Conservation (phyloP, 2,888 invertebrate species). For the Chloroclysta siterata region DNA sequence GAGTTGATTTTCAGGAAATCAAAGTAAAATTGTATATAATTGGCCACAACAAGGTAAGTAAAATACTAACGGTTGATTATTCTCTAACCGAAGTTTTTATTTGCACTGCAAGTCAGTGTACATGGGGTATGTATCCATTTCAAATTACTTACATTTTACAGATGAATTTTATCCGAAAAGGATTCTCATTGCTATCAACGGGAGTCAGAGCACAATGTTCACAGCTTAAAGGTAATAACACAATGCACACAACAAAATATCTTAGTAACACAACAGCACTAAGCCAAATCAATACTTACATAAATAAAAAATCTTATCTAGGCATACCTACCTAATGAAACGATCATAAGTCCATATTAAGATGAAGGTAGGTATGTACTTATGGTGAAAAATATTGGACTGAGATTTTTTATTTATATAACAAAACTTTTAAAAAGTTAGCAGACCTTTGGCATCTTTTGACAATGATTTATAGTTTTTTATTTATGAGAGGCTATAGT, state of each 20-base stretch:
- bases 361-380: too few species aligned
- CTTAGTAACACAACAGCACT: too few species aligned
- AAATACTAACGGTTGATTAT: background rate
- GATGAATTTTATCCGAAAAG: slow-evolving; percentile 76
- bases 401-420: too few species aligned
- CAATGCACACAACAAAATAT: background rate
- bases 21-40: background rate
- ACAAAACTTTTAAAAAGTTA: too few species aligned
- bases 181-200: slow-evolving; percentile 66
- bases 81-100: background rate
- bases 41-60: slow-evolving; percentile 28
- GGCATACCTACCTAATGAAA: too few species aligned
- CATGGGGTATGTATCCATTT: background rate
- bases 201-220: slow-evolving; percentile 65
- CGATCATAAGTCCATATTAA: too few species aligned
- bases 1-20: background rate
- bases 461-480: too few species aligned
- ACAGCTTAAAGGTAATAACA: slow-evolving; percentile 56
- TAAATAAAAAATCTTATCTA: too few species aligned
- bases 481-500: too few species aligned
- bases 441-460: too few species aligned
- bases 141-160: slow-evolving; percentile 48
- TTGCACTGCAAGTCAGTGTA: background rate
- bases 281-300: too few species aligned
- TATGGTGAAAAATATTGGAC: too few species aligned